Conservation (phyloP, 2,888 invertebrate genomes). For the Andrena trimmerana region DNA sequence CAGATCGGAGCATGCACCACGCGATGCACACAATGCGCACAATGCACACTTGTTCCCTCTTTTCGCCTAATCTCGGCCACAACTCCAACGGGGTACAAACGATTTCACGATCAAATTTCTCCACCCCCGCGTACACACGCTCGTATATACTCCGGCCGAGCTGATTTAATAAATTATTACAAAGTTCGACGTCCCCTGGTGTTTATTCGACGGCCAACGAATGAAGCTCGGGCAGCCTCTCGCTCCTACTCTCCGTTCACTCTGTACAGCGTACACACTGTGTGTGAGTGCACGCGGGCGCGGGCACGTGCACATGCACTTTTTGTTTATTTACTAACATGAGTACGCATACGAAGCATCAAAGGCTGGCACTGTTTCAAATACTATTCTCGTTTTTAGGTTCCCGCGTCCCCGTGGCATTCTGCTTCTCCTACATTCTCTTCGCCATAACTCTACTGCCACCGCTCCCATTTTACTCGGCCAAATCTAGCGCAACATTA, state of each 20-base stretch:
- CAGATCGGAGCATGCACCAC: background rate
- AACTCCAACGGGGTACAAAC: background rate
- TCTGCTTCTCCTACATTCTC: slow-evolving; percentile 36
- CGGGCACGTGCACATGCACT: slow-evolving; percentile 33
- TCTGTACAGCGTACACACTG: too few relatives aligned
- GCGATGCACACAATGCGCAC: background rate
- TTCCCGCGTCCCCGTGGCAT: slow-evolving; percentile 35
- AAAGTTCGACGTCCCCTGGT: slow-evolving; percentile 13
- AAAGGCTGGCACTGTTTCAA: slow-evolving; percentile 78
- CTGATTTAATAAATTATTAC: slow-evolving; percentile 48
- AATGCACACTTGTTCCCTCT: too few relatives aligned
- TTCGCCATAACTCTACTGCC: slow-evolving; percentile 34
- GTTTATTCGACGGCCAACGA: slow-evolving; percentile 31
- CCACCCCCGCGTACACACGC: background rate
- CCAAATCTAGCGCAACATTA: background rate
- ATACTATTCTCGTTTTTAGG: slow-evolving; percentile 76
- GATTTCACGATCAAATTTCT: background rate
- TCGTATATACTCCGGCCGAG: background rate
- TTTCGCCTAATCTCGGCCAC: background rate
- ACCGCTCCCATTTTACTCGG: background rate
- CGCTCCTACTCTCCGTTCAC: slow-evolving; percentile 29
- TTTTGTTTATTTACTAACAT: slow-evolving; percentile 62
- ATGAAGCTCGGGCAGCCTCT: background rate
- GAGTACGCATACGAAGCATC: slow-evolving; percentile 61
- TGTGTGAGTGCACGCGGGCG: background rate